phyloP scores from a whole-genome alignment of 2,113 vertebrate genomes.

The Halcyon malimbica region DNA sequence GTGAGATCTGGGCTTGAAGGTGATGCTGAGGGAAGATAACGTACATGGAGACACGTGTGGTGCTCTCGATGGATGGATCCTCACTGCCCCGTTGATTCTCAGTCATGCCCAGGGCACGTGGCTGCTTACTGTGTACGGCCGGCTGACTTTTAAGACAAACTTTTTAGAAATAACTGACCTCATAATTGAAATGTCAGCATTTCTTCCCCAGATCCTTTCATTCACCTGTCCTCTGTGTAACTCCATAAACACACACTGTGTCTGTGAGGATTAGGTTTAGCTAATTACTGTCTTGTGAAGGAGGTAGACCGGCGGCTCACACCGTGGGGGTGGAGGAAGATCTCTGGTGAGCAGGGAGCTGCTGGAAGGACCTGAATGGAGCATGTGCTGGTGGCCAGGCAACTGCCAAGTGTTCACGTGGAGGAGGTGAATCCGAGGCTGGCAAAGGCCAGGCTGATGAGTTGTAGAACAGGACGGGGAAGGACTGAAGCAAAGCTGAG shows the following conservation, averaged over 20 bases:
- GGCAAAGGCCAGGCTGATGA: neutral
- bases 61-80: neutral
- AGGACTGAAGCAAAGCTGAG: neutral
- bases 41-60: rapidly evolving
- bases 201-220: neutral
- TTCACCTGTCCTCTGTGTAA: neutral
- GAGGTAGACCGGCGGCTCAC: neutral
- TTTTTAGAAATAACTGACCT: neutral
- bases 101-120: rapidly evolving
- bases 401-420: neutral
- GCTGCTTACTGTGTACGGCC: neutral
- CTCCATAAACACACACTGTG: neutral
- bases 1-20: neutral
- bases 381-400: neutral
- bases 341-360: neutral
- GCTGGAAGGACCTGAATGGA: neutral
- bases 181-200: neutral
- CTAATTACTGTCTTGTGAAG: neutral
- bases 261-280: neutral
- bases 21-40: neutral
- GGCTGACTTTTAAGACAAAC: neutral
- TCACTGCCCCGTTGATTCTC: neutral
- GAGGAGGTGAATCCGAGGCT: neutral
- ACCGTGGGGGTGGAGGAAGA: neutral
- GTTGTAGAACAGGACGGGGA: neutral